phyloP scores from a whole-genome alignment of 2,888 invertebrate species.

The Incurvaria masculella region DNA sequence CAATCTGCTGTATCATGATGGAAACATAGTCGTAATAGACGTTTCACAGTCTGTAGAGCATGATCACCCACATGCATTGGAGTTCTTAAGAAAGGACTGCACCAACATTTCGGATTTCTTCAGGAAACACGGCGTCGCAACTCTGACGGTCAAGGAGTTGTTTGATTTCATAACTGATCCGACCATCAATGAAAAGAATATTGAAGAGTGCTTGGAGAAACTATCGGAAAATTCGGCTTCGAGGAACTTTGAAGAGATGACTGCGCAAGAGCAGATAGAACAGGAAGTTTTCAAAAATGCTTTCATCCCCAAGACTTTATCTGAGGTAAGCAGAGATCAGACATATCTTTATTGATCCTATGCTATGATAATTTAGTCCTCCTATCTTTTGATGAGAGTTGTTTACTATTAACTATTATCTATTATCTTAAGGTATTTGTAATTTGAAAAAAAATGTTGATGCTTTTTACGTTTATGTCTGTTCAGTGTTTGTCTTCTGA shows the following conservation, averaged over 20 bases:
- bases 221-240: constrained; percentile 66
- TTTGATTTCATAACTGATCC: constrained; percentile 97
- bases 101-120: constrained; percentile 92
- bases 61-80: constrained; percentile 93
- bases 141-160: constrained; percentile 85
- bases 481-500: too few relatives aligned
- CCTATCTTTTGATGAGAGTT: neutral
- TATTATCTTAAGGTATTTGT: neutral
- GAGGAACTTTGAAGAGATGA: constrained; percentile 61
- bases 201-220: constrained; percentile 75
- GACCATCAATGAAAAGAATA: constrained; percentile 74
- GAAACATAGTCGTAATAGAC: constrained; percentile 88
- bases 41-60: constrained; percentile 98
- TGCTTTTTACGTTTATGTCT: too few relatives aligned
- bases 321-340: constrained; percentile 62
- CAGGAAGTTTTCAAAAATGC: constrained; percentile 92
- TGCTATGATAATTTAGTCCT: neutral
- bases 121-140: constrained; percentile 83
- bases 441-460: neutral
- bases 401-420: neutral
- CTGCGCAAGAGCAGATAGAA: constrained; percentile 75
- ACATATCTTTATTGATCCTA: neutral
- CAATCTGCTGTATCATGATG: constrained; percentile 84
- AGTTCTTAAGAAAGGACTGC: constrained; percentile 94
- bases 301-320: constrained; percentile 90